Evolutionary conservation across 2,113 vertebrate species (phyloP).

Genomic region (Pluvialis apricaria): DNA sequence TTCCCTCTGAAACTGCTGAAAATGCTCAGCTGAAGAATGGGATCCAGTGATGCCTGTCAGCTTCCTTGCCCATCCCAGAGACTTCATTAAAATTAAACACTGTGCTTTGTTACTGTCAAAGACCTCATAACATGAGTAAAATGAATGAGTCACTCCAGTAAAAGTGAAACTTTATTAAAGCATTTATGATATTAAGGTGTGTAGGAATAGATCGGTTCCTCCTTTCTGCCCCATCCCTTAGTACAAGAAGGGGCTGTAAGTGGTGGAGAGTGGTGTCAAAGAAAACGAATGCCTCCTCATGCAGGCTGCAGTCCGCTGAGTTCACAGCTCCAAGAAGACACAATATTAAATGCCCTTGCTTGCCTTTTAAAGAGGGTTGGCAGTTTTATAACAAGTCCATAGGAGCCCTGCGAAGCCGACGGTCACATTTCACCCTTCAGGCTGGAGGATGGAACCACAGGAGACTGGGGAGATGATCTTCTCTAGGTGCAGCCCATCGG

Average conservation of each 20-base stretch:
- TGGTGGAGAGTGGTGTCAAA: neutral
- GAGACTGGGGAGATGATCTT: neutral
- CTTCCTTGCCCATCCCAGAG: neutral
- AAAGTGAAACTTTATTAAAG: neutral
- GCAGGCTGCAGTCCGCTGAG: neutral
- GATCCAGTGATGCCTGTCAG: neutral
- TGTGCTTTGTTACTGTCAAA: neutral
- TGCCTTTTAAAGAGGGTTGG: neutral
- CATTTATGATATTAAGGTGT: neutral
- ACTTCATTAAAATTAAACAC: neutral
- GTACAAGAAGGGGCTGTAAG: neutral
- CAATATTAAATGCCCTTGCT: neutral
- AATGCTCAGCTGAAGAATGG: neutral
- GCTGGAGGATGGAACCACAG: neutral
- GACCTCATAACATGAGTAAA: neutral
- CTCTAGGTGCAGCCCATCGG: neutral
- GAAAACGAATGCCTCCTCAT: neutral
- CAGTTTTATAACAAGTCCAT: neutral
- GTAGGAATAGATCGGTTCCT: neutral
- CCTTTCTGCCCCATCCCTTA: neutral
- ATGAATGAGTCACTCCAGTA: neutral
- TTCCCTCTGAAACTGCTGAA: neutral
- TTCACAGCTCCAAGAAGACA: neutral
- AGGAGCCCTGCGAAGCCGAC: accelerated
- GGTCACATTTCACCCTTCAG: neutral